Percentiles rank a stretch among this genome's conserved stretches.
Conservation (phyloP, 2,113 vertebrate genomes). For the Daubentonia madagascariensis region DNA sequence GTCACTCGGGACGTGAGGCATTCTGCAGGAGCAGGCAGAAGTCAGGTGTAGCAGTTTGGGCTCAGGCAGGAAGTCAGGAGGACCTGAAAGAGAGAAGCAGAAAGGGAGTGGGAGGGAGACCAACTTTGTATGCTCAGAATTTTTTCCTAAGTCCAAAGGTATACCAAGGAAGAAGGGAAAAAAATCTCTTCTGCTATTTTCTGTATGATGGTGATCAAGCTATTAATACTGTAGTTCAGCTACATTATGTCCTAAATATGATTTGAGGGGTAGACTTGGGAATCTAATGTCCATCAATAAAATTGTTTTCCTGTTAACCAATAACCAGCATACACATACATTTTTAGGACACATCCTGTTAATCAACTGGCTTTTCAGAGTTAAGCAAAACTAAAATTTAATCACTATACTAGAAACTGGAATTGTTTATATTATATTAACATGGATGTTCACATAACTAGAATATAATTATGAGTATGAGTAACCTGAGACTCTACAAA, state of each 20-base stretch:
- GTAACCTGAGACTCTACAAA: neutral
- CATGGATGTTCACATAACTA: neutral
- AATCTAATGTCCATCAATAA: neutral
- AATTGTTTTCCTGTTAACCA: neutral
- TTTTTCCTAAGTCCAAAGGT: neutral
- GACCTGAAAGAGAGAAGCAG: neutral
- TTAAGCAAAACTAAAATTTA: conserved; percentile 2
- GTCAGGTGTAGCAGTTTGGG: neutral
- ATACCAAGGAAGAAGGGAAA: neutral
- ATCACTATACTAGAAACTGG: neutral
- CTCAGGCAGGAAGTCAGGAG: neutral
- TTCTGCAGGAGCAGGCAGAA: neutral
- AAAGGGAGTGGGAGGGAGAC: too few relatives aligned
- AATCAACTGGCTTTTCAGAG: neutral
- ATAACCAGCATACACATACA: neutral
- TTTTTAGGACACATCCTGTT: neutral
- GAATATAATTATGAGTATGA: neutral
- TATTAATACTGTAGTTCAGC: neutral
- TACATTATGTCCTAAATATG: neutral
- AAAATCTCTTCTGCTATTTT: neutral
- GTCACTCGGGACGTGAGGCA: neutral
- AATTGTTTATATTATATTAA: neutral
- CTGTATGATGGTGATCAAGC: neutral
- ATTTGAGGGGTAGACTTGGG: neutral
- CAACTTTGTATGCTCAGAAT: neutral